These are phyloP conservation scores for Phyto melanocephala DNA, from an alignment of 2,888 invertebrate species.

Conservation along the genomic window DNA sequence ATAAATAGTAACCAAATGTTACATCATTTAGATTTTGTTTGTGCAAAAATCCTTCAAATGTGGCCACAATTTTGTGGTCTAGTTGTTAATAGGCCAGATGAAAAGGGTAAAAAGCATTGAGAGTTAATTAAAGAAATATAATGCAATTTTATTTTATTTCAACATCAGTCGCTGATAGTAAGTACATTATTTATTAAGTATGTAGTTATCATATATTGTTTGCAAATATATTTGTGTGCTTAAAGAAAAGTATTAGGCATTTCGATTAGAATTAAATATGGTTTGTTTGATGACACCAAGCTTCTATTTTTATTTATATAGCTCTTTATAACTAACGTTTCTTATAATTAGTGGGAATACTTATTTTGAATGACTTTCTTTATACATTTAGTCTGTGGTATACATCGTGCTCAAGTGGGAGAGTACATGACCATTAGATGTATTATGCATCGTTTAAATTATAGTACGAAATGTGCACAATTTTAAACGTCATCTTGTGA, in stretches of 20 bases:
- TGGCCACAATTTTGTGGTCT: slow-evolving; percentile 37
- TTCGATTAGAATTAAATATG: too few species aligned
- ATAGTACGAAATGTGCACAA: too few species aligned
- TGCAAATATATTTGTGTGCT: too few species aligned
- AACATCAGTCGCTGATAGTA: background rate
- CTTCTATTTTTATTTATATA: too few species aligned
- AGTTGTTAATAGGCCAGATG: slow-evolving; percentile 13
- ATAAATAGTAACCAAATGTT: background rate
- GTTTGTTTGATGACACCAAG: too few species aligned
- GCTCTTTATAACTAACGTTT: too few species aligned
- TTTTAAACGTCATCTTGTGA: too few species aligned
- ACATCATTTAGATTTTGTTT: background rate
- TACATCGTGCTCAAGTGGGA: too few species aligned
- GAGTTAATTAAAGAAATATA: background rate
- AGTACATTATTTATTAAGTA: background rate
- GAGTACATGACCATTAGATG: too few species aligned
- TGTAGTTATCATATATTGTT: background rate
- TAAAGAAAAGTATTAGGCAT: too few species aligned
- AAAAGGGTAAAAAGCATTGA: background rate
- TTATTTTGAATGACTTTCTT: background rate
- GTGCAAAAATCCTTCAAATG: slow-evolving; percentile 3
- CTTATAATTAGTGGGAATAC: too few species aligned
- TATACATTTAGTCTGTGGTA: background rate
- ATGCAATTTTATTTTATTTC: background rate
- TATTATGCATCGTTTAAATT: too few species aligned